A percentile compares a stretch with the other conserved stretches of the same genome.
These are phyloP conservation scores for Nansenia antarctica DNA, from an alignment of 2,113 vertebrate species.

Conservation along the genomic window DNA sequence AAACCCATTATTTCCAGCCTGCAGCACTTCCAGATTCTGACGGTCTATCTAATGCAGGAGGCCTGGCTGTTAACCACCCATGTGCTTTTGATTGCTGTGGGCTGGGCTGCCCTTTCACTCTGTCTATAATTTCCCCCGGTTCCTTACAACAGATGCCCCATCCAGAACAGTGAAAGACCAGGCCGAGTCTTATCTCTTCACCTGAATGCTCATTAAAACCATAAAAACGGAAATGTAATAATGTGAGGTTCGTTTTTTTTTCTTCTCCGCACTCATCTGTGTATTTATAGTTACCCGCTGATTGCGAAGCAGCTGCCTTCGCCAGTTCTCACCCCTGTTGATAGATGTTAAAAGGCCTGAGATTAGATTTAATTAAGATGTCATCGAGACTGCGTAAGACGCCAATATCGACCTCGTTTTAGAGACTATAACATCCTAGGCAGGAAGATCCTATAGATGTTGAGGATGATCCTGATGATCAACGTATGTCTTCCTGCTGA, in stretches of 20 bases:
- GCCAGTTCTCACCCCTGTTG: not conserved
- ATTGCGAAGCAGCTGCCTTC: not conserved
- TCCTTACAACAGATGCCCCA: not conserved
- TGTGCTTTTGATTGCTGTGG: not conserved
- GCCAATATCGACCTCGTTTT: slow-evolving; percentile 8
- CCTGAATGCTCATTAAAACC: not conserved
- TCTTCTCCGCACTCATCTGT: not conserved
- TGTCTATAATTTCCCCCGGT: not conserved
- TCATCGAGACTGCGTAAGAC: not conserved
- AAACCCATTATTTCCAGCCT: not conserved
- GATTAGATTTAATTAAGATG: slow-evolving; percentile 25
- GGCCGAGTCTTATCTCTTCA: not conserved
- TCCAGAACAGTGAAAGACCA: not conserved
- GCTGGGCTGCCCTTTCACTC: not conserved
- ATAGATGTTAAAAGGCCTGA: not conserved
- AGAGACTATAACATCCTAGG: not conserved
- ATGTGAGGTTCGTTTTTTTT: not conserved
- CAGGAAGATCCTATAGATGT: no score
- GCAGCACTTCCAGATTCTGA: not conserved
- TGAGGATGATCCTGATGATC: no score
- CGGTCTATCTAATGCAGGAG: not conserved
- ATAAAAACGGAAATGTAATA: no score
- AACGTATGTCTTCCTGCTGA: no score
- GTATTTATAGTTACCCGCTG: not conserved
- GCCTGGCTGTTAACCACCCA: not conserved